phyloP scores from a whole-genome alignment of 2,113 vertebrate genomes.

The Podarcis cretensis region DNA sequence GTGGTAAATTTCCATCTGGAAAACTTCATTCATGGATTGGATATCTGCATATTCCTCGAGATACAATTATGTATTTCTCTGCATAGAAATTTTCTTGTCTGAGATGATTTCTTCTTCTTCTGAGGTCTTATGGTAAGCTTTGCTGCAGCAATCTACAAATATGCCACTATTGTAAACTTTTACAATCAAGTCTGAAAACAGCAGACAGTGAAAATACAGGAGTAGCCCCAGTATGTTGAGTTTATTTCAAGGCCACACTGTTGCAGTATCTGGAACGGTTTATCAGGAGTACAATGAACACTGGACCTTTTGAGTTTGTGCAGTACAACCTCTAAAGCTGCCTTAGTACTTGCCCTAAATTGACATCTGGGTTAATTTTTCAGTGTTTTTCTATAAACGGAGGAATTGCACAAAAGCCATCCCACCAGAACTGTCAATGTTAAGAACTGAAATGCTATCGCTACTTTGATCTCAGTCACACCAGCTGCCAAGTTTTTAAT shows the following conservation, averaged over 20 bases:
- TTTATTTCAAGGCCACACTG: conserved; percentile 68
- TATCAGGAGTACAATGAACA: conserved; percentile 50
- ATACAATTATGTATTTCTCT: conserved; percentile 23
- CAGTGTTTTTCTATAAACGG: background rate
- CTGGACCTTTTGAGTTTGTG: conserved; percentile 60
- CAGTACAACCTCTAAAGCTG: conserved; percentile 62
- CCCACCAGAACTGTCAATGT: background rate
- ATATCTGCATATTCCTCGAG: conserved; percentile 51
- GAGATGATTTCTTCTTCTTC: conserved; percentile 18
- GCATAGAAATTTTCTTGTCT: conserved; percentile 17
- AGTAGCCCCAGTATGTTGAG: conserved; percentile 40
- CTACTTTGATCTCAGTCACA: background rate
- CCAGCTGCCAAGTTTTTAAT: background rate
- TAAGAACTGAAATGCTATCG: background rate
- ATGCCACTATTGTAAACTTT: conserved; percentile 39
- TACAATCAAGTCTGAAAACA: conserved; percentile 42
- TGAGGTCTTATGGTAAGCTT: conserved; percentile 14
- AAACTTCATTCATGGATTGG: conserved; percentile 38
- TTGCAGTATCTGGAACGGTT: conserved; percentile 51
- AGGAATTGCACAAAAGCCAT: background rate
- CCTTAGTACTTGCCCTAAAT: conserved; percentile 28
- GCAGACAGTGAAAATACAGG: conserved; percentile 46
- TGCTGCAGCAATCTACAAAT: conserved; percentile 37
- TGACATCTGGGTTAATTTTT: conserved; percentile 7
- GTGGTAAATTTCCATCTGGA: conserved; percentile 42